phyloP scores from a whole-genome alignment of 1,140 invertebrate species.

The Apis florea region DNA sequence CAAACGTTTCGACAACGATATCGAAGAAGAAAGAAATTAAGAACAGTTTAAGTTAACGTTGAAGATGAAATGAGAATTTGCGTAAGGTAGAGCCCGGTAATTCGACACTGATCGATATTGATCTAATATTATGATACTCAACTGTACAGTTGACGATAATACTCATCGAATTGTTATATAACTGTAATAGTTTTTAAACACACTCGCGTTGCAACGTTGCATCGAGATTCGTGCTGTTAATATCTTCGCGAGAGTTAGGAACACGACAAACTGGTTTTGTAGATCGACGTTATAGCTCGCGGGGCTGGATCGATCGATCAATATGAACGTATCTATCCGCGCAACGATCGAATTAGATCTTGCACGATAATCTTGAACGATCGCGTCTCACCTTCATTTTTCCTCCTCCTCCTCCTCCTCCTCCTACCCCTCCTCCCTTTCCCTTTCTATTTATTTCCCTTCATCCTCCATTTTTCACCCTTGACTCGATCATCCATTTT shows the following conservation, averaged over 20 bases:
- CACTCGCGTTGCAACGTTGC: constrained; percentile 34
- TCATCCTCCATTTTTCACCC: not conserved
- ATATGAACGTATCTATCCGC: constrained; percentile 11
- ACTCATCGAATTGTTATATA: constrained; percentile 52
- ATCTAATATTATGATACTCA: constrained; percentile 32
- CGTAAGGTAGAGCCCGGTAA: constrained; percentile 34
- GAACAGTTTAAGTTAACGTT: not conserved
- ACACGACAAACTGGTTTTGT: constrained; percentile 62
- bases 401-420: no score
- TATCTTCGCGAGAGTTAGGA: constrained; percentile 38
- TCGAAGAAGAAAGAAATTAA: not conserved
- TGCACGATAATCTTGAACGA: not conserved
- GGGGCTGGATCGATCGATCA: constrained; percentile 23
- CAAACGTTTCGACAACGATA: not conserved
- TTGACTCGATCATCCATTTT: not conserved
- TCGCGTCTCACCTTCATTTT: no score
- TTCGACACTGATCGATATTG: constrained; percentile 18
- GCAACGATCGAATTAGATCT: constrained; percentile 24
- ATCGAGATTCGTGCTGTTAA: constrained; percentile 53
- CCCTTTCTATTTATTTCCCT: not conserved
- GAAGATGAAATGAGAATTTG: constrained; percentile 23
- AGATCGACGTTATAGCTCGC: constrained; percentile 31
- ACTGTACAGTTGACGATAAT: constrained; percentile 33
- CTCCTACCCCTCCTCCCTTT: no score
- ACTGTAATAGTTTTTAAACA: constrained; percentile 56